Evolutionary conservation across 2,113 vertebrate genomes (phyloP).

Genomic region (Podarcis muralis): DNA sequence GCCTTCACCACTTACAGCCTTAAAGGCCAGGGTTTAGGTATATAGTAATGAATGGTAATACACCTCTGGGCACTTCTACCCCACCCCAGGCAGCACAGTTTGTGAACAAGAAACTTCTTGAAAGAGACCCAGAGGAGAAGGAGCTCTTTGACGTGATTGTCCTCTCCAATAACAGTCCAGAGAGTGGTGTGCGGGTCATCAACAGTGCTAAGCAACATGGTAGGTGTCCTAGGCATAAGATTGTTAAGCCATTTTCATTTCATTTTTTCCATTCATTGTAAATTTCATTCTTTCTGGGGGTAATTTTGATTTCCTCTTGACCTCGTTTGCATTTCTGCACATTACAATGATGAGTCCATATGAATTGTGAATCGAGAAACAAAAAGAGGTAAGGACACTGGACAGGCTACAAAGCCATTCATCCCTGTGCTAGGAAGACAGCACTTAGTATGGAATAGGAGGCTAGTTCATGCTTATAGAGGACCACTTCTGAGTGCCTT

Average conservation of each 20-base stretch:
- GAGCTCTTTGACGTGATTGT: conserved; percentile 81
- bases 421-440: no score
- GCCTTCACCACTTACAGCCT: background rate
- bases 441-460: background rate
- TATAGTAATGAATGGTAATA: background rate
- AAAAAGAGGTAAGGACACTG: background rate
- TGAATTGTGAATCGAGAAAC: background rate
- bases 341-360: background rate
- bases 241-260: background rate
- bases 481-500: no score
- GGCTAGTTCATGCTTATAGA: background rate
- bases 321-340: background rate
- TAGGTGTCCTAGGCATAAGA: background rate
- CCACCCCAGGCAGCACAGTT: conserved; percentile 71
- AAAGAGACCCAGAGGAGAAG: conserved; percentile 69
- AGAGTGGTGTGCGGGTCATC: conserved; percentile 67
- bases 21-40: background rate
- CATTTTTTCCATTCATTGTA: background rate
- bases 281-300: background rate
- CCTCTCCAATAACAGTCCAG: conserved; percentile 75
- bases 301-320: no score
- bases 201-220: conserved; percentile 76
- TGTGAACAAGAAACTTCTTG: conserved; percentile 77
- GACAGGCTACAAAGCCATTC: background rate
- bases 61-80: background rate